phyloP scores from a whole-genome alignment of 2,113 vertebrate species.

The Phylloscopus trochiloides region DNA sequence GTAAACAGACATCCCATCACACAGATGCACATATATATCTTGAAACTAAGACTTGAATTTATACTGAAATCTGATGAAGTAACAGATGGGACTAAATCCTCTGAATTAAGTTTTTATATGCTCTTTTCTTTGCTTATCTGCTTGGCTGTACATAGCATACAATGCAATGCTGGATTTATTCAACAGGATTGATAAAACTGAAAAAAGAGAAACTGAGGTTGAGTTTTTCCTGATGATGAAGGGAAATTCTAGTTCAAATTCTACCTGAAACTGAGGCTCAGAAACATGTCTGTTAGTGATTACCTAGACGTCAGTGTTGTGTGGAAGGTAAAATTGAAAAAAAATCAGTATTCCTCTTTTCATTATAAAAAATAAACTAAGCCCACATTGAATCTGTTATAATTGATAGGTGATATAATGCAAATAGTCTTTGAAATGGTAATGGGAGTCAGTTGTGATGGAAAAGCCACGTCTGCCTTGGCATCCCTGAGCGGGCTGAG shows the following conservation, averaged over 20 bases:
- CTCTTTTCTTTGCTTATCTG: not conserved
- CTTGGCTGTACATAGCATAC: not conserved
- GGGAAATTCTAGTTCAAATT: not conserved
- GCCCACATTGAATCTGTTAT: not conserved
- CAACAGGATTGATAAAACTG: not conserved
- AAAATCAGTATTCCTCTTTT: not conserved
- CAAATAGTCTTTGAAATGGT: not conserved
- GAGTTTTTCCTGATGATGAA: not conserved
- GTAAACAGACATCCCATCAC: not conserved
- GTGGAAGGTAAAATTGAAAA: not conserved
- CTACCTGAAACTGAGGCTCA: not conserved
- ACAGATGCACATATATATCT: not conserved
- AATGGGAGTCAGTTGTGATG: not conserved
- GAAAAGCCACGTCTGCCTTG: not conserved
- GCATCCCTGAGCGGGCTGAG: not conserved
- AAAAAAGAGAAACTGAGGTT: not conserved
- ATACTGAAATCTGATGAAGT: not conserved
- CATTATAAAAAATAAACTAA: not conserved
- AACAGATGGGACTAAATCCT: not conserved
- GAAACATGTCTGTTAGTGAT: not conserved
- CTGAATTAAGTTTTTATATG: not conserved
- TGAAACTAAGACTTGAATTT: not conserved
- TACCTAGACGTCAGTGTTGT: not conserved
- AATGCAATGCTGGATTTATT: not conserved
- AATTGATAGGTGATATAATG: not conserved